phyloP scores from a whole-genome alignment of 2,113 vertebrate species.

The Thryonomys swinderianus region DNA sequence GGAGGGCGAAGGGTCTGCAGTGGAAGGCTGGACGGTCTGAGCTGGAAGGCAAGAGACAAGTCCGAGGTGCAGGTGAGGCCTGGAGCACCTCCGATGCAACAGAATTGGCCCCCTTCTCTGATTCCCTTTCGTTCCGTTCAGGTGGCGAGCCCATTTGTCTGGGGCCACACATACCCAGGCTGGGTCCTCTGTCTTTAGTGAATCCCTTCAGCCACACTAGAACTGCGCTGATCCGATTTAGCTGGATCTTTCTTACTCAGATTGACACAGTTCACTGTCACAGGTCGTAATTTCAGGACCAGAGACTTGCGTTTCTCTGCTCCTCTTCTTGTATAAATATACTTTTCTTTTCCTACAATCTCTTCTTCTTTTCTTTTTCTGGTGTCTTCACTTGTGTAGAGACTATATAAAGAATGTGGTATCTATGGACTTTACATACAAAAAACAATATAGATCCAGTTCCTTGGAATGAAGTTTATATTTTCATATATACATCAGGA shows the following conservation, averaged over 20 bases:
- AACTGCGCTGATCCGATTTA: background rate
- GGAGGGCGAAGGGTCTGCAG: background rate
- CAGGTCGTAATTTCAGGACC: background rate
- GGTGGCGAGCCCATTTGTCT: background rate
- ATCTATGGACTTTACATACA: background rate
- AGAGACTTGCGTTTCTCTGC: background rate
- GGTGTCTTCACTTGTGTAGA: background rate
- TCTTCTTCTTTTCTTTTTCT: background rate
- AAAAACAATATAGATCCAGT: background rate
- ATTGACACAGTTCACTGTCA: background rate
- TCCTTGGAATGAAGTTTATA: conserved; percentile 47
- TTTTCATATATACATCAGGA: background rate
- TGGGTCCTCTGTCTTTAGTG: background rate
- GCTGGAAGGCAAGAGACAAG: background rate
- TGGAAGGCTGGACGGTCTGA: background rate
- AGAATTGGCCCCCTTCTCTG: background rate
- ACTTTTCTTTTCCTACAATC: background rate
- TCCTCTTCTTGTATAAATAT: background rate
- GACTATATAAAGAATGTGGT: background rate
- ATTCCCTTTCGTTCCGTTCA: background rate
- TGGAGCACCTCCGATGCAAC: background rate
- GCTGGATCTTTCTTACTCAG: background rate
- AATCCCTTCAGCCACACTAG: background rate
- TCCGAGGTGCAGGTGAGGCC: background rate
- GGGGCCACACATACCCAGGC: background rate